A percentile compares a stretch with the other conserved stretches of the same genome.
phyloP scores from a whole-genome alignment of 2,113 vertebrate genomes.

The Larimichthys polyactis region DNA sequence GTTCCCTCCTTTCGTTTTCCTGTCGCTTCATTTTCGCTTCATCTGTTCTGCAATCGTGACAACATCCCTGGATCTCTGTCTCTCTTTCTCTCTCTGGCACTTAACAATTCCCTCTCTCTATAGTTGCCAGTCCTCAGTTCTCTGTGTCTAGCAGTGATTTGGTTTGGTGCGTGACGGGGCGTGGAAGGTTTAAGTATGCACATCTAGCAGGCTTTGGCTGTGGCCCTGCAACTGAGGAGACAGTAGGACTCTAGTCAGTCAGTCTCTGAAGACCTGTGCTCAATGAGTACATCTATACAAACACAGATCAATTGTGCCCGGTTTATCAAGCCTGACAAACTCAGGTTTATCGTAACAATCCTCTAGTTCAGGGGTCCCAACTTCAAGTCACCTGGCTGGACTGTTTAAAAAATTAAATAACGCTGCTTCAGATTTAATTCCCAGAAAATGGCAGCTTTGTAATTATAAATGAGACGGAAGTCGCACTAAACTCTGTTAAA shows the following conservation, averaged over 20 bases:
- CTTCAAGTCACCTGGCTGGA: neutral
- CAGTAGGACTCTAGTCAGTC: neutral
- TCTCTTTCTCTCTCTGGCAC: constrained; percentile 19
- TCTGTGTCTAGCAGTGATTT: constrained; percentile 71
- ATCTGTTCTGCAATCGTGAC: constrained; percentile 41
- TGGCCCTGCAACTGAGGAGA: constrained; percentile 45
- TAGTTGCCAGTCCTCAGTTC: constrained; percentile 17
- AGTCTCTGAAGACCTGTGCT: constrained; percentile 4
- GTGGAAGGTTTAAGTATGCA: constrained; percentile 34
- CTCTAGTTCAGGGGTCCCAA: constrained; percentile 27
- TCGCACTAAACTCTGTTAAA: neutral
- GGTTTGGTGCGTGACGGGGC: constrained; percentile 61
- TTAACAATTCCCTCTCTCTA: constrained; percentile 35
- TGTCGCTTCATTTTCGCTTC: constrained; percentile 6
- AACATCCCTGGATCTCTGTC: constrained; percentile 55
- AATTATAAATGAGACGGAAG: neutral
- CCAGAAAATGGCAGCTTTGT: neutral
- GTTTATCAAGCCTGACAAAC: neutral
- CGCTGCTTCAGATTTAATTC: neutral
- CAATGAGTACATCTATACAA: neutral
- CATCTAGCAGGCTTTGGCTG: constrained; percentile 73
- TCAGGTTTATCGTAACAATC: neutral
- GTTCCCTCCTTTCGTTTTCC: neutral
- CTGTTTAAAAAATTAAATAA: neutral
- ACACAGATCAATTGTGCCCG: neutral